phyloP scores from a whole-genome alignment of 2,113 vertebrate genomes.

The Toxostoma redivivum region DNA sequence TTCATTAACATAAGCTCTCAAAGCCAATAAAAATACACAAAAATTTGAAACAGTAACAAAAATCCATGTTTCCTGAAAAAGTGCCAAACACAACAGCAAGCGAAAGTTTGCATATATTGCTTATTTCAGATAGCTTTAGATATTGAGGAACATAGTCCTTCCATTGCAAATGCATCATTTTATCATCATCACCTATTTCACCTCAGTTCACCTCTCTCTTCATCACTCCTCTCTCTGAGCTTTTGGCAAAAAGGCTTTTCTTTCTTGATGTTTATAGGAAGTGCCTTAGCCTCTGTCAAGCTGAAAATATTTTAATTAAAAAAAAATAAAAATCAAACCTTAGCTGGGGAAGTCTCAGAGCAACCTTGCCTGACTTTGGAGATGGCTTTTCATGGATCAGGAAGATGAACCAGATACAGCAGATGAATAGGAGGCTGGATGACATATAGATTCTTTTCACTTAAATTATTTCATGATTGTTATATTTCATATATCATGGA shows the following conservation, averaged over 20 bases:
- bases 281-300: background rate
- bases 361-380: background rate
- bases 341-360: background rate
- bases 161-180: background rate
- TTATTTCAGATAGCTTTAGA: background rate
- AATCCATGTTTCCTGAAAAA: background rate
- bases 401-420: background rate
- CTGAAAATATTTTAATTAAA: background rate
- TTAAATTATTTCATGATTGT: background rate
- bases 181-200: background rate
- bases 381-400: background rate
- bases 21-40: background rate
- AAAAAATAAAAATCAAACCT: background rate
- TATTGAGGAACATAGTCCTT: background rate
- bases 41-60: background rate
- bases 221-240: background rate
- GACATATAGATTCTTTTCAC: background rate
- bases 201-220: background rate
- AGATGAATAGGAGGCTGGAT: background rate
- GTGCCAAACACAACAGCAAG: background rate
- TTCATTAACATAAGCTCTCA: background rate
- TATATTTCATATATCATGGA: background rate
- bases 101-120: background rate
- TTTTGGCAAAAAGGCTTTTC: background rate
- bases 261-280: background rate